Percentiles rank a stretch among this genome's conserved stretches.
phyloP scores from a whole-genome alignment of 1,140 invertebrate species.

The Leguminivora glycinivorella region DNA sequence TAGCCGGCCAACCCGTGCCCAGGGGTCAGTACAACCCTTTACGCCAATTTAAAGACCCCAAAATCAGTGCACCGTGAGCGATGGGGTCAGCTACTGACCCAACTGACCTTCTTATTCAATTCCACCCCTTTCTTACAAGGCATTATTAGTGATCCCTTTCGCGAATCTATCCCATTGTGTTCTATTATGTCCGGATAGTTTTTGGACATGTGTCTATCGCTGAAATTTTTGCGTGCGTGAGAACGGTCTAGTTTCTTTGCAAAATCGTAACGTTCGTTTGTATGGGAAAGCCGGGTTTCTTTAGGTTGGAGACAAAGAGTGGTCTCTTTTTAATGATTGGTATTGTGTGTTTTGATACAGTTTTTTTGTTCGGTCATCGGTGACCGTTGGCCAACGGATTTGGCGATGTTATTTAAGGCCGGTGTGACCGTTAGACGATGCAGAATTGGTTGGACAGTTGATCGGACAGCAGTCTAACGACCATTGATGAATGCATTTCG shows the following conservation, averaged over 20 bases:
- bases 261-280: conserved; percentile 70
- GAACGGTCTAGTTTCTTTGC: conserved; percentile 76
- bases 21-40: conserved; percentile 71
- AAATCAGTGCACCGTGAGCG: conserved; percentile 71
- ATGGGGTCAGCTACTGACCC: conserved; percentile 73
- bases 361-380: conserved; percentile 57
- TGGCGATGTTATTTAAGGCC: conserved; percentile 66
- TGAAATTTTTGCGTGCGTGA: conserved; percentile 72
- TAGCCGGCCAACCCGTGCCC: conserved; percentile 73
- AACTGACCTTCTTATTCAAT: conserved; percentile 67
- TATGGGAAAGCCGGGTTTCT: conserved; percentile 61
- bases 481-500: background rate
- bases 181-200: conserved; percentile 53
- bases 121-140: conserved; percentile 72
- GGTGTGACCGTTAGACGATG: conserved; percentile 44
- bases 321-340: conserved; percentile 76
- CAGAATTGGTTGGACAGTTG: conserved; percentile 2
- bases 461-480: background rate
- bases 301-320: conserved; percentile 67
- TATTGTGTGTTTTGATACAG: conserved; percentile 70
- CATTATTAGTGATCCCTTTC: conserved; percentile 77
- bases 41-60: conserved; percentile 66
- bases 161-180: conserved; percentile 75
- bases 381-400: conserved; percentile 75
- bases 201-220: conserved; percentile 58